Evolutionary conservation across 2,113 vertebrate genomes (phyloP), one percentile per base, ranked within the genome.

Genomic region (Eublepharis macularius): DNA sequence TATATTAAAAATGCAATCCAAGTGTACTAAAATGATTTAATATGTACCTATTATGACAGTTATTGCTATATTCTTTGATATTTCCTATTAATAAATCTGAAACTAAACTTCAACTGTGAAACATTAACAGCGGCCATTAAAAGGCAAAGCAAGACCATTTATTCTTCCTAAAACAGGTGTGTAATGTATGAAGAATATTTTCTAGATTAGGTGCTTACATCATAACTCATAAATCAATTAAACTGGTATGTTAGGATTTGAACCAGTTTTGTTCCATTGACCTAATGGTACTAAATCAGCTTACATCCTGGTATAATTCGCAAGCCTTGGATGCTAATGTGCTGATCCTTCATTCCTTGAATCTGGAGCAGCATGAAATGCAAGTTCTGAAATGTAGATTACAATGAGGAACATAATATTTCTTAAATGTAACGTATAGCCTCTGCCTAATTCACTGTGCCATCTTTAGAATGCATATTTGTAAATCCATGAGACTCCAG

Each of bases 1-100:
- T 79, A 73, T 19, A 87, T 74, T 85, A 65, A 79, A 39, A 83
- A 79, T 74, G 34, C 54, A 83, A 83, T 34, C 66, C 68, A 60
- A 4, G 4, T 79, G 68, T 78, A 75, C 65, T 80, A 19, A 63
- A 86, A 73, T 45, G 17, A 19, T 43, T 65, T 73, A 36, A 54
- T 51, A 79, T 79, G 43, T 87, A 49, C 26, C 26, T 69, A 24
- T n/a, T 10, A 70, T 63, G 29, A 65, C 24, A 47, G 21, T 70
- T 60, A 36, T 36, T 89, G 68, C 41, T 79, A 13, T 6, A 70
- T 21, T 88, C 47, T 73, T 2, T 78, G 0, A 0, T 1, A 0
- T 68, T 5, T 74, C 80, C 81, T 70, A 85, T 79, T 45, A 77
- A 34, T 87, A 82, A 78, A 77, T 10, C 73, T 24, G 65, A 85